A percentile compares a stretch with the other conserved stretches of the same genome.
Evolutionary conservation across 2,113 vertebrate genomes (phyloP).

Genomic region (Heterocephalus glaber): DNA sequence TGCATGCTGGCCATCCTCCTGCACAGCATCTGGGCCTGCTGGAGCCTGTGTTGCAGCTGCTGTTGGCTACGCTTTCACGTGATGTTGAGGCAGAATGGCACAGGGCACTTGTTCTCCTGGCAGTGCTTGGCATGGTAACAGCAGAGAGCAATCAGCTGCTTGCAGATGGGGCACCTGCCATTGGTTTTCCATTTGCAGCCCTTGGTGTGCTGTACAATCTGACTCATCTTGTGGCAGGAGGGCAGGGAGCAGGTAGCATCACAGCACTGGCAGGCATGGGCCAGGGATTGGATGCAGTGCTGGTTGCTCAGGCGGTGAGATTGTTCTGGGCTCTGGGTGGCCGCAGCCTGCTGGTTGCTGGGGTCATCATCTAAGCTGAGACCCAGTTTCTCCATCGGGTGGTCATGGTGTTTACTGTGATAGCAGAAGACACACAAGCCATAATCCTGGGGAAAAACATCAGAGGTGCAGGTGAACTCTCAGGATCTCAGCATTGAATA

Average conservation of each 20-base stretch:
- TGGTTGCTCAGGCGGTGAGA: conserved; percentile 97
- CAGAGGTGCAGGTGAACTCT: background rate
- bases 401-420: conserved; percentile 96
- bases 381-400: conserved; percentile 98
- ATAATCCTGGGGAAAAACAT: conserved; percentile 89
- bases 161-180: conserved; percentile 97
- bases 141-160: conserved; percentile 98
- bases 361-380: conserved; percentile 96
- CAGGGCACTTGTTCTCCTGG: conserved; percentile 99
- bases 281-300: conserved; percentile 97
- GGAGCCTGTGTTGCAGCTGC: conserved; percentile 96
- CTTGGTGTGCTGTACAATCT: conserved; percentile 97
- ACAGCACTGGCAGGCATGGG: conserved; percentile 97
- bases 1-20: conserved; percentile 98
- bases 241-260: conserved; percentile 98
- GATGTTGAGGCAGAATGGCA: conserved; percentile 99
- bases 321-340: conserved; percentile 95
- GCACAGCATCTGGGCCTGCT: conserved; percentile 97
- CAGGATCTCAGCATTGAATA: no score
- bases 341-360: conserved; percentile 91
- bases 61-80: conserved; percentile 98
- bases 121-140: conserved; percentile 99
- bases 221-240: conserved; percentile 99
- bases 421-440: conserved; percentile 98
- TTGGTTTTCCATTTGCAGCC: conserved; percentile 98